Evolutionary conservation across 2,888 invertebrate species (phyloP).

Genomic region (Tiliacea citrago): DNA sequence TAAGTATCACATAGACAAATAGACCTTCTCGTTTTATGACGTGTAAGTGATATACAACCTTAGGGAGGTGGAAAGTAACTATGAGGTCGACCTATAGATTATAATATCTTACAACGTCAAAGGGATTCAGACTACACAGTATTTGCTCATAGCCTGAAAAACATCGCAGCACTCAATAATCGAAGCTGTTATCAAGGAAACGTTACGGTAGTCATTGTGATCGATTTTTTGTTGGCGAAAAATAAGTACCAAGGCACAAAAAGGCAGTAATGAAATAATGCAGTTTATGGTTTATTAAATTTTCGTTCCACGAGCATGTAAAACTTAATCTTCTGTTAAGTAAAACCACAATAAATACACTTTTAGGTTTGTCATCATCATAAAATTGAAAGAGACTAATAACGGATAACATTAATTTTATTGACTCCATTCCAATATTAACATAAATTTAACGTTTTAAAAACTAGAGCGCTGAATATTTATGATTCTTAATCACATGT

Average conservation of each 20-base stretch:
- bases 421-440: constrained; percentile 14
- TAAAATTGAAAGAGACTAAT: constrained; percentile 18
- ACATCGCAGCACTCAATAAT: constrained; percentile 7
- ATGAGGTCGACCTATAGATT: not conserved
- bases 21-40: not conserved
- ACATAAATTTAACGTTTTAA: constrained; percentile 18
- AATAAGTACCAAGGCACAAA: constrained; percentile 38
- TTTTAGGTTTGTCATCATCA: constrained; percentile 34
- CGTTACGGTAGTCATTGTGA: constrained; percentile 38
- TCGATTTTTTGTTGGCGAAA: constrained; percentile 38
- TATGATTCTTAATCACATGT: constrained; percentile 65
- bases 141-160: constrained; percentile 16
- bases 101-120: not conserved
- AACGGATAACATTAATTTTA: constrained; percentile 19
- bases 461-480: constrained; percentile 61
- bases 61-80: not conserved
- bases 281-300: constrained; percentile 32
- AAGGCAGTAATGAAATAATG: constrained; percentile 12
- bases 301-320: constrained; percentile 33
- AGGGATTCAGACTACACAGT: not conserved
- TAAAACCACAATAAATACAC: constrained; percentile 36
- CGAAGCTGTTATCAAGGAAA: constrained; percentile 35
- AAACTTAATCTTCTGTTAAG: constrained; percentile 26
- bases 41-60: too few relatives aligned
- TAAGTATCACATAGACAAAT: not conserved